Evolutionary conservation across 1,140 invertebrate species (phyloP), one percentile per base, ranked within the genome.

Genomic region (Ooceraea biroi): DNA sequence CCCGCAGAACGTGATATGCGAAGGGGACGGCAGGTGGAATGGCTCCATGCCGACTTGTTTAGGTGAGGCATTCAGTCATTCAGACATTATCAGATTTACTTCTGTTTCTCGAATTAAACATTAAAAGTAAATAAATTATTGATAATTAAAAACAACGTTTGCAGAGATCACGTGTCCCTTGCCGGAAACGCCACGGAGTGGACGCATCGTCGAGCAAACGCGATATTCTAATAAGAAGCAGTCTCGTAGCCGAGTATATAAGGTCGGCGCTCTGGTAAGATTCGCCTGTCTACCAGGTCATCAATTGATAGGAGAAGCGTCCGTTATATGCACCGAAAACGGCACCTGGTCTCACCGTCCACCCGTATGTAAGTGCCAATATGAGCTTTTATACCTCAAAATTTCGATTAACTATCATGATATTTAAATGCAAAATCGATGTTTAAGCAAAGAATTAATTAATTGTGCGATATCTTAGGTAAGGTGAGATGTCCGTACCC

Each of bases 311-410:
- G 98, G 98, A 1, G 97, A 98, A 92, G 95, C 96, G 0, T 97
- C 96, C 36, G 96, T 97, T 82, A 97, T 98, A 22, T 98, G 98
- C 93, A 97, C 96, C 19, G 97, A 98, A 93, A 97, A 96, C 86
- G 97, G 97, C 50, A 97, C 96, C 85, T 98, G 97, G 97, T 98
- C 97, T 10, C 97, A 98, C 92, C 96, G 97, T 71, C 95, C 97
- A n/a, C 98, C 98, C 82, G 96, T 97, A 90, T 98, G 97, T 94
- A 94, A 96, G 94, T 78, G 12, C 66, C 12, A 55, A 55, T 72
- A 41, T 14, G 11, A 7, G 22, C 22, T 69, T 71, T 1, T 52
- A 25, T 19, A 36, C 30, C 1, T 25, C 5, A 50, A 36, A 41
- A 57, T 85, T 52, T 36, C 2, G 36, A 50, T 88, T 82, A 36